Evolutionary conservation across 2,113 vertebrate species (phyloP).

Genomic region (Trichomycterus rosablanca): DNA sequence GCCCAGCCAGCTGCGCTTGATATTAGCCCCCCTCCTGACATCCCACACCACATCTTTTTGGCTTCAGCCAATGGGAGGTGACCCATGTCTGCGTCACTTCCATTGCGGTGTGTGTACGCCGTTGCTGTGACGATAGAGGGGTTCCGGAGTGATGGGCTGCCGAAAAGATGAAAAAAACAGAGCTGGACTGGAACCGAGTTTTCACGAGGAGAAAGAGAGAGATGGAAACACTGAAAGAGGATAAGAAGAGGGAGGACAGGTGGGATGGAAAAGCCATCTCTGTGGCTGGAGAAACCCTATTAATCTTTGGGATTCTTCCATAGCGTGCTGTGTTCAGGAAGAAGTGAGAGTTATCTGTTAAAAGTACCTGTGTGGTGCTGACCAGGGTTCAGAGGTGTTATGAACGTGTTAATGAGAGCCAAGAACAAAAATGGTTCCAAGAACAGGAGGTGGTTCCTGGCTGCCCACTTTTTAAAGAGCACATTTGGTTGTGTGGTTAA

Average conservation of each 20-base stretch:
- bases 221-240: slow-evolving; percentile 25
- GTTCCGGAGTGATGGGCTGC: slow-evolving; percentile 35
- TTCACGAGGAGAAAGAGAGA: slow-evolving; percentile 22
- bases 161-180: slow-evolving; percentile 54
- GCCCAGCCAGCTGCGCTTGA: slow-evolving; percentile 61
- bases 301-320: slow-evolving; percentile 20
- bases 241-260: slow-evolving; percentile 24
- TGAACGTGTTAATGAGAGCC: not conserved
- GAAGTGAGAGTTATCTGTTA: slow-evolving; percentile 10
- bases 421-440: too few relatives aligned
- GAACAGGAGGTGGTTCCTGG: too few relatives aligned
- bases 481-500: too few relatives aligned
- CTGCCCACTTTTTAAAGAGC: too few relatives aligned
- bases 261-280: slow-evolving; percentile 43
- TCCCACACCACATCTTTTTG: slow-evolving; percentile 50
- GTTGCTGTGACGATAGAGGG: slow-evolving; percentile 48
- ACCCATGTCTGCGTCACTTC: slow-evolving; percentile 48
- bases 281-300: slow-evolving; percentile 17
- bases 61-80: slow-evolving; percentile 43
- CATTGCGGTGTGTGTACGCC: slow-evolving; percentile 50
- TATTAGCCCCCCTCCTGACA: slow-evolving; percentile 51
- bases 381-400: not conserved
- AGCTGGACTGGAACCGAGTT: slow-evolving; percentile 26
- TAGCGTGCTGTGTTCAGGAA: not conserved
- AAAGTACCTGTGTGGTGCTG: not conserved